These are phyloP conservation scores for Oophaga sylvatica DNA, from an alignment of 2,797 vertebrate genomes.

Conservation along the genomic window DNA sequence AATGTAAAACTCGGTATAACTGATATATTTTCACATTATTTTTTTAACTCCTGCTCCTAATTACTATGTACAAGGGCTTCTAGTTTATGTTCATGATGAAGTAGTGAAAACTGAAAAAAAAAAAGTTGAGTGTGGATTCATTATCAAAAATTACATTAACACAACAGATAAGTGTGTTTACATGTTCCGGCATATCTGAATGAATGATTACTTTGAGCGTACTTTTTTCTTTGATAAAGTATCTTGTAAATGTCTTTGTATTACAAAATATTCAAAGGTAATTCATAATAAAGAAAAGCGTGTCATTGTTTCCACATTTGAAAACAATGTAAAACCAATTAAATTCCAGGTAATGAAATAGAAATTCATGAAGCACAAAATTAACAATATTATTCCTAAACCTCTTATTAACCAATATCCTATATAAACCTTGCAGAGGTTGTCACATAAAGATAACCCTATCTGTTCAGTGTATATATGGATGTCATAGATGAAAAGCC, in stretches of 20 bases:
- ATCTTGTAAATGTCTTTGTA: conserved; percentile 29
- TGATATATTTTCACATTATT: no score
- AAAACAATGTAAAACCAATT: conserved; percentile 22
- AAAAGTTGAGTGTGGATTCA: conserved; percentile 11
- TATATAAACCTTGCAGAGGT: background rate
- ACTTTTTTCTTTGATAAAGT: conserved; percentile 49
- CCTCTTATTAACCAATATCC: background rate
- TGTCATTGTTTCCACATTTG: background rate
- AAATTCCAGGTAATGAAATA: conserved; percentile 8
- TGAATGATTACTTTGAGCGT: conserved; percentile 24
- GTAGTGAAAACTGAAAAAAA: background rate
- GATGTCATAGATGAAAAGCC: background rate
- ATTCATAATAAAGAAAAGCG: conserved; percentile 15
- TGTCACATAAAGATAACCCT: background rate
- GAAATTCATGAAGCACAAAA: background rate
- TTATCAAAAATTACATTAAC: conserved; percentile 35
- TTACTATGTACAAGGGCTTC: background rate
- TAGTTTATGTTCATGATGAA: background rate
- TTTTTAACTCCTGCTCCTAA: conserved; percentile 1
- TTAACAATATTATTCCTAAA: background rate
- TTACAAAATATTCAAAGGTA: conserved; percentile 5
- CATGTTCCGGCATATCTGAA: conserved; percentile 8
- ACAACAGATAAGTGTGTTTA: conserved; percentile 53
- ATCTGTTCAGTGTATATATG: background rate
- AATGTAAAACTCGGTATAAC: no score